Percentiles rank a stretch among this genome's conserved stretches.
Conservation (phyloP, 92 coral and sea anemone species). For the Muricea muricata region DNA sequence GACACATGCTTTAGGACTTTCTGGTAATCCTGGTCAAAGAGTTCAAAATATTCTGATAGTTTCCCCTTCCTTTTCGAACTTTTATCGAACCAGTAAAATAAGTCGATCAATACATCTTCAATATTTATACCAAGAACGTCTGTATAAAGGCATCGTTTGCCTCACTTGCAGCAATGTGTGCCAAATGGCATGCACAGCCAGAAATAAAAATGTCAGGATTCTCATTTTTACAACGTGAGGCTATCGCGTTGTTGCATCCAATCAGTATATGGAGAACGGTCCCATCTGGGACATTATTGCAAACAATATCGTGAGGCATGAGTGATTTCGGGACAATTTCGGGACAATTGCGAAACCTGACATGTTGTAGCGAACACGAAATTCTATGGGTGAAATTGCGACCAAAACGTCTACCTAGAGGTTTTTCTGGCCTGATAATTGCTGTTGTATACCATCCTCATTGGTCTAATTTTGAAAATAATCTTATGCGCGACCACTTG, state of each 20-base stretch:
- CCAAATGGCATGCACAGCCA: conserved; percentile 63
- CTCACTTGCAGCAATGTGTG: conserved; percentile 53
- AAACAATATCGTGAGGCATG: too few species aligned
- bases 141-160: conserved; percentile 50
- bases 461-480: too few species aligned
- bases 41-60: background rate
- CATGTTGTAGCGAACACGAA: too few species aligned
- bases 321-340: too few species aligned
- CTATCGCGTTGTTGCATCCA: conserved; percentile 53
- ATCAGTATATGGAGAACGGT: too few species aligned
- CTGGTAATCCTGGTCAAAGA: background rate
- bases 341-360: too few species aligned
- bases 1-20: background rate
- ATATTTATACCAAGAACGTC: background rate
- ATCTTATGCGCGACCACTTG: too few species aligned
- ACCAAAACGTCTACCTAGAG: too few species aligned
- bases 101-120: conserved; percentile 31
- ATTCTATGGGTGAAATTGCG: too few species aligned
- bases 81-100: background rate
- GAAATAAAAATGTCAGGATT: conserved; percentile 41
- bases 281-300: too few species aligned
- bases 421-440: too few species aligned
- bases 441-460: too few species aligned
- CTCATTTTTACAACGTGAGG: conserved; percentile 47
- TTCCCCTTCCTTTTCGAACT: background rate